Evolutionary conservation across 2,888 invertebrate genomes (phyloP).

Genomic region (Meandrusa payeni): DNA sequence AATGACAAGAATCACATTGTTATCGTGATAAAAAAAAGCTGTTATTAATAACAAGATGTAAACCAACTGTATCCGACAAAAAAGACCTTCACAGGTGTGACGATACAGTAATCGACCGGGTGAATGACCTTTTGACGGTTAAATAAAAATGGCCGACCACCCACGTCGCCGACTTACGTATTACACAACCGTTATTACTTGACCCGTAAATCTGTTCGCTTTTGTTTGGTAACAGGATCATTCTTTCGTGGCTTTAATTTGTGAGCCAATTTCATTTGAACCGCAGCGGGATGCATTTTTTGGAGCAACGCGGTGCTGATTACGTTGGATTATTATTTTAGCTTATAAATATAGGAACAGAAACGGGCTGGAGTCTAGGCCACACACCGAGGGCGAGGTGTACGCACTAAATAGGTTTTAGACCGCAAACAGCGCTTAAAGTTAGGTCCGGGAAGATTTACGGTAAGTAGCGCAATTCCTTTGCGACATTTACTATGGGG

Average conservation of each 20-base stretch:
- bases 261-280: slow-evolving; percentile 18
- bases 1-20: slow-evolving; percentile 13
- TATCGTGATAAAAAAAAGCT: slow-evolving; percentile 20
- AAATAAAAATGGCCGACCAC: slow-evolving; percentile 69
- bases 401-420: slow-evolving; percentile 39
- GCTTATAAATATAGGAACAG: slow-evolving; percentile 30
- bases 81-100: slow-evolving; percentile 52
- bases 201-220: slow-evolving; percentile 31
- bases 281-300: slow-evolving; percentile 16
- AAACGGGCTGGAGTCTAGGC: slow-evolving; percentile 32
- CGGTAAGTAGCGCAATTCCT: slow-evolving; percentile 19
- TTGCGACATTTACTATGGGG: slow-evolving; percentile 16
- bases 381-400: slow-evolving; percentile 35
- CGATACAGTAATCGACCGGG: slow-evolving; percentile 51
- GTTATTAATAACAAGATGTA: slow-evolving; percentile 31
- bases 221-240: slow-evolving; percentile 15
- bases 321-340: slow-evolving; percentile 22
- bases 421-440: slow-evolving; percentile 35
- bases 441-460: slow-evolving; percentile 29
- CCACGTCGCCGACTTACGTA: slow-evolving; percentile 52
- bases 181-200: slow-evolving; percentile 32
- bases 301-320: slow-evolving; percentile 11
- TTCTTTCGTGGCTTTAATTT: slow-evolving; percentile 13
- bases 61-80: slow-evolving; percentile 47
- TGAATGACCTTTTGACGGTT: slow-evolving; percentile 70